phyloP scores from a whole-genome alignment of 1,140 invertebrate genomes.

The Monomorium pharaonis region DNA sequence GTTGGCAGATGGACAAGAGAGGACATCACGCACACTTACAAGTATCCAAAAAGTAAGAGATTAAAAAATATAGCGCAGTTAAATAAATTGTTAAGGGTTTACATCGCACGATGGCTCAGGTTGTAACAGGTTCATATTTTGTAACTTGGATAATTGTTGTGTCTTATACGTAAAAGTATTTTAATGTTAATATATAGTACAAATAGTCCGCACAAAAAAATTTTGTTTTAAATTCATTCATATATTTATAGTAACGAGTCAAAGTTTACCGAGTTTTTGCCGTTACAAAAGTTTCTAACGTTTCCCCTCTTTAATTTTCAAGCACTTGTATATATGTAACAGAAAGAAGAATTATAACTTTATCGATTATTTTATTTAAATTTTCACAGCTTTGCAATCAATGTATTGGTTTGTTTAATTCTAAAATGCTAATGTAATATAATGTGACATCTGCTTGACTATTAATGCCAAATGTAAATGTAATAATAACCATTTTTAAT shows the following conservation, averaged over 20 bases:
- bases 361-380: not conserved
- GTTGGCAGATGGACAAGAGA: slow-evolving; percentile 92
- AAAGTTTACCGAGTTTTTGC: too few species aligned
- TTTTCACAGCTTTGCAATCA: not conserved
- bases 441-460: not conserved
- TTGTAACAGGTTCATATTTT: too few species aligned
- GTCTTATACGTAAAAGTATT: too few species aligned
- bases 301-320: too few species aligned
- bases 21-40: slow-evolving; percentile 95
- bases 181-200: too few species aligned
- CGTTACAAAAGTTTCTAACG: too few species aligned
- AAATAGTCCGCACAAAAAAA: too few species aligned
- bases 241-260: too few species aligned
- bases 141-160: too few species aligned
- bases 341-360: not conserved
- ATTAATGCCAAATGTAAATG: slow-evolving; percentile 35
- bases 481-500: slow-evolving; percentile 49
- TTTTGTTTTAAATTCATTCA: too few species aligned
- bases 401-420: not conserved
- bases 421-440: not conserved
- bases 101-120: too few species aligned
- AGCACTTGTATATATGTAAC: not conserved
- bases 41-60: slow-evolving; percentile 92
- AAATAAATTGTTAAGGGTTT: too few species aligned
- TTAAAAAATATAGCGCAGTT: not conserved